phyloP scores from a whole-genome alignment of 2,797 vertebrate species.

The Diplodus sargus region DNA sequence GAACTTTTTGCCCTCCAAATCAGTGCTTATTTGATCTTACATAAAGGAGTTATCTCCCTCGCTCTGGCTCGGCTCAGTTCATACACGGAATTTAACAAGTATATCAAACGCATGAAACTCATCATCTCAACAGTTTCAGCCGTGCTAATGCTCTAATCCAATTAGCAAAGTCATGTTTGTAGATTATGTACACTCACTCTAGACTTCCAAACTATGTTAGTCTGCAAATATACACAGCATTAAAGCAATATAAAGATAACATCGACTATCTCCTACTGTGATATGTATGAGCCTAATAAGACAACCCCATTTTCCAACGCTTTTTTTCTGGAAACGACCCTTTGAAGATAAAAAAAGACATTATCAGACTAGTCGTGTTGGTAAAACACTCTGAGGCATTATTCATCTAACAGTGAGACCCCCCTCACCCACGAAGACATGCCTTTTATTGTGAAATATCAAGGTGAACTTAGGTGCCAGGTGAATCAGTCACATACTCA shows the following conservation, averaged over 20 bases:
- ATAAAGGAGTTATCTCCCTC: slow-evolving; percentile 42
- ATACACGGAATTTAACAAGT: slow-evolving; percentile 32
- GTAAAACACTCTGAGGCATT: not conserved
- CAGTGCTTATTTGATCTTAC: slow-evolving; percentile 57
- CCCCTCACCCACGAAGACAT: not conserved
- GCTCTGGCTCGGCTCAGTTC: slow-evolving; percentile 16
- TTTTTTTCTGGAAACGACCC: not conserved
- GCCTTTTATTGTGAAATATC: not conserved
- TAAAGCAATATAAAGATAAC: slow-evolving; percentile 12
- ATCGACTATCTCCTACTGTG: slow-evolving; percentile 10
- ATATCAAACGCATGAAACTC: slow-evolving; percentile 42
- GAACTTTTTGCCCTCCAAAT: slow-evolving; percentile 53
- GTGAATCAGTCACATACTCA: no score
- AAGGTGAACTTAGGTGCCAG: not conserved
- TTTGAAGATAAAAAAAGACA: not conserved
- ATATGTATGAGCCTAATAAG: not conserved
- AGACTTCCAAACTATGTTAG: slow-evolving; percentile 31
- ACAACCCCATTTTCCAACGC: not conserved
- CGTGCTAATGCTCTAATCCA: slow-evolving; percentile 46
- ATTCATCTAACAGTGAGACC: not conserved
- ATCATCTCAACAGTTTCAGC: slow-evolving; percentile 40
- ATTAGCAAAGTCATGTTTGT: slow-evolving; percentile 47
- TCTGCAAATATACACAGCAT: slow-evolving; percentile 13
- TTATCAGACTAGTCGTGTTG: not conserved
- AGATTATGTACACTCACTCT: slow-evolving; percentile 29